A percentile compares a stretch with the other conserved stretches of the same genome.
phyloP scores from a whole-genome alignment of 2,888 invertebrate genomes.

The Pachydiplax longipennis region DNA sequence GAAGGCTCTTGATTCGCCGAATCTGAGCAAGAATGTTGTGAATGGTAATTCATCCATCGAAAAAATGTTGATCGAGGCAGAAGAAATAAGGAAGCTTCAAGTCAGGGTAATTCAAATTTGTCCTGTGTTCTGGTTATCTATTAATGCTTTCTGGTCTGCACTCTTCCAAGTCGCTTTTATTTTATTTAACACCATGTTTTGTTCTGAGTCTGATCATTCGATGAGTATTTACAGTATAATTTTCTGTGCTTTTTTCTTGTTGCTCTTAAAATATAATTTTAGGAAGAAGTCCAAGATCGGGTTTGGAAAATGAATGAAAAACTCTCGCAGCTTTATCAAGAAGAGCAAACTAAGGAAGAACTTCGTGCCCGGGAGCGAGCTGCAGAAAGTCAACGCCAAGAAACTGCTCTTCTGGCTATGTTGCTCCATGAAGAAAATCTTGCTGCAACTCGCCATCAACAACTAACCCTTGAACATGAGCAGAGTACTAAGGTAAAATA shows the following conservation, averaged over 20 bases:
- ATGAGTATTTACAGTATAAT: neutral
- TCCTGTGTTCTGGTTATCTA: too few species aligned
- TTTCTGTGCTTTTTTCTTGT: neutral
- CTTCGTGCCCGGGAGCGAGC: neutral
- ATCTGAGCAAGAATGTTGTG: neutral
- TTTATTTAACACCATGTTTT: too few species aligned
- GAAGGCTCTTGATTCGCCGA: neutral
- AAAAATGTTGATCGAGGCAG: conserved; percentile 8
- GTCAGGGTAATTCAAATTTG: neutral
- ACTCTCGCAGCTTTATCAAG: neutral
- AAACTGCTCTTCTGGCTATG: conserved; percentile 4
- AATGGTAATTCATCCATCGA: neutral
- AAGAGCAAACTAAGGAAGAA: conserved; percentile 10
- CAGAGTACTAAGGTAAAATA: neutral
- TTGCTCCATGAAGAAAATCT: conserved; percentile 16
- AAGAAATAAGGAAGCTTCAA: neutral
- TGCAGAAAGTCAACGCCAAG: conserved; percentile 1
- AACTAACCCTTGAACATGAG: conserved; percentile 22
- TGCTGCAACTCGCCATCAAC: conserved; percentile 16
- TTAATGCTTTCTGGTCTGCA: too few species aligned
- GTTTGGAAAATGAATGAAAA: conserved; percentile 3
- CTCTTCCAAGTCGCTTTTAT: too few species aligned
- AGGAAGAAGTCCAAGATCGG: conserved; percentile 1
- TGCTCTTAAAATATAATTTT: neutral
- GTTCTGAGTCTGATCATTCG: too few species aligned